phyloP scores from a whole-genome alignment of 2,113 vertebrate genomes.

The Rhabdornis inornatus region DNA sequence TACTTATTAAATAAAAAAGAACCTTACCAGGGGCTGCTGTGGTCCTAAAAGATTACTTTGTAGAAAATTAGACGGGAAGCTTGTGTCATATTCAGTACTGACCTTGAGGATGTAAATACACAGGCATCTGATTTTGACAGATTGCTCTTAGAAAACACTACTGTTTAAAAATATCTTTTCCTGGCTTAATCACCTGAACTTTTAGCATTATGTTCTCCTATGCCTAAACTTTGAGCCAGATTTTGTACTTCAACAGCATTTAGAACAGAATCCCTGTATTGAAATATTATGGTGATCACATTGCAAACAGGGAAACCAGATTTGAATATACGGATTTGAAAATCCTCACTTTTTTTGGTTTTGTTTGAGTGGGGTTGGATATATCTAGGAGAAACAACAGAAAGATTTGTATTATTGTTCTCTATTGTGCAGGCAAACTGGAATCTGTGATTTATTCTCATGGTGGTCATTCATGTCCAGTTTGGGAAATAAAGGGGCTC shows the following conservation, averaged over 20 bases:
- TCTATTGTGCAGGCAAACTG: neutral
- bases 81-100: neutral
- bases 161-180: neutral
- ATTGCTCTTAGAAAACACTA: neutral
- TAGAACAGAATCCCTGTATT: neutral
- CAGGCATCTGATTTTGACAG: neutral
- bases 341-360: neutral
- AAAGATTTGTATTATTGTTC: neutral
- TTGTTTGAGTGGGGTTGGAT: neutral
- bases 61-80: constrained; percentile 39
- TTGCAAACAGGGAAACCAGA: neutral
- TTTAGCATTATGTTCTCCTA: neutral
- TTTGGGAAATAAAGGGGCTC: neutral
- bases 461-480: neutral
- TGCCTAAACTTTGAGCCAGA: neutral
- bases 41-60: constrained; percentile 9
- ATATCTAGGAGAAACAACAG: neutral
- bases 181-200: neutral
- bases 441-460: neutral
- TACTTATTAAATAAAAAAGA: neutral
- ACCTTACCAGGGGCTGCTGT: neutral
- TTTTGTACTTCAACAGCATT: neutral
- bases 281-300: neutral
- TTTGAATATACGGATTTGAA: neutral
- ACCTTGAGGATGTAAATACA: neutral